Evolutionary conservation across 2,797 vertebrate species (phyloP).

Genomic region (Prionace glauca): DNA sequence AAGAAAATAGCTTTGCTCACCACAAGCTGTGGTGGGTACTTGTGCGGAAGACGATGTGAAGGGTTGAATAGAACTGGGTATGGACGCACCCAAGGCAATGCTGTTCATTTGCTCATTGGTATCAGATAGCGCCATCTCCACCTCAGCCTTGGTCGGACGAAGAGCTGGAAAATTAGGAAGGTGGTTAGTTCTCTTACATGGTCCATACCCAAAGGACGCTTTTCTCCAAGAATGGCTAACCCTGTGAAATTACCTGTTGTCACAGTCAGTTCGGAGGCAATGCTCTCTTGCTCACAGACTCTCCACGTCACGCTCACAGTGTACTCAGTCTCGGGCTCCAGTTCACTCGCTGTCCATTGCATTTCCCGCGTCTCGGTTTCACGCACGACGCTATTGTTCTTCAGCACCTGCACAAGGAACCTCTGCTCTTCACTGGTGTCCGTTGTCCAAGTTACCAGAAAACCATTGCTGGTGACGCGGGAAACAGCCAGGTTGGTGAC

Average conservation of each 20-base stretch:
- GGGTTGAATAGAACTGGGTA: background rate
- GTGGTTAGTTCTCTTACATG: background rate
- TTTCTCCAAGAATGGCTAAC: background rate
- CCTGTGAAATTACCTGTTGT: conserved; percentile 52
- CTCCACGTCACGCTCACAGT: conserved; percentile 40
- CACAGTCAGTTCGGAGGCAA: conserved; percentile 42
- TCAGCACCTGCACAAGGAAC: conserved; percentile 43
- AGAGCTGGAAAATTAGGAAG: background rate
- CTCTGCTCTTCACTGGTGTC: background rate
- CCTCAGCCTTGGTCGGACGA: background rate
- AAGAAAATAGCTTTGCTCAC: background rate
- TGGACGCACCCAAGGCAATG: background rate
- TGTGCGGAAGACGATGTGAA: background rate
- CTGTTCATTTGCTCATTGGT: background rate
- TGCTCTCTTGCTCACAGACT: conserved; percentile 48
- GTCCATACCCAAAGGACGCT: background rate
- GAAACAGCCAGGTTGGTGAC: conserved; percentile 39
- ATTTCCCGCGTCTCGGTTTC: conserved; percentile 38
- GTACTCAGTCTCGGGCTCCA: conserved; percentile 43
- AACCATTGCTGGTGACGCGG: conserved; percentile 38
- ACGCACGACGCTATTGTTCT: background rate
- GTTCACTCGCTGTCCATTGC: conserved; percentile 3
- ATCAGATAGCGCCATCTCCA: background rate
- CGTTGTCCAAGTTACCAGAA: background rate
- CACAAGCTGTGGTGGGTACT: background rate